Conservation (phyloP, 2,113 vertebrate genomes). For the Chloropsis cyanopogon region DNA sequence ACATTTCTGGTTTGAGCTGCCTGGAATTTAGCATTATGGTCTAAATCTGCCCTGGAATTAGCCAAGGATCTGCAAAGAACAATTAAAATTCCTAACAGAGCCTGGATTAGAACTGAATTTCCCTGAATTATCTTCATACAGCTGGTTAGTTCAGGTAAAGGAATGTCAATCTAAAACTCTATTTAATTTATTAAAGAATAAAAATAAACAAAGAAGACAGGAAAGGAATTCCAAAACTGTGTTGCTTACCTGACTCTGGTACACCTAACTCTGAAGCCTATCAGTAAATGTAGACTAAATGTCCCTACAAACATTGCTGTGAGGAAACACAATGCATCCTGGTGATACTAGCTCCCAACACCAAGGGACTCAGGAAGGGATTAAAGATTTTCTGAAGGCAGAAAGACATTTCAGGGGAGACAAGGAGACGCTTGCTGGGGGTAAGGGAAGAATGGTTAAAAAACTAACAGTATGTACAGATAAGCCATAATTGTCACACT, state of each 20-base stretch:
- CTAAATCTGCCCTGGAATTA: slow-evolving; percentile 23
- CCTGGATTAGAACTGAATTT: slow-evolving; percentile 21
- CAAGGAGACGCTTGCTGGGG: background rate
- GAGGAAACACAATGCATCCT: background rate
- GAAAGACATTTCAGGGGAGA: background rate
- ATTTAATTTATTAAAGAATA: background rate
- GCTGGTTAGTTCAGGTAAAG: background rate
- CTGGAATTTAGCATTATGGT: background rate
- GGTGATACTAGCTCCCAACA: background rate
- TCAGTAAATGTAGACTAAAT: background rate
- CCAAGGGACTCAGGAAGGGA: background rate
- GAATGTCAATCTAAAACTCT: background rate
- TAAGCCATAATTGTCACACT: background rate
- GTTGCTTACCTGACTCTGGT: background rate
- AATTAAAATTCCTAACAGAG: slow-evolving; percentile 8
- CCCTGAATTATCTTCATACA: background rate
- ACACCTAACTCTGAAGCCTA: background rate
- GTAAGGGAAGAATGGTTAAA: background rate
- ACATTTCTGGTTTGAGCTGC: background rate
- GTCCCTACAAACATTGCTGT: background rate
- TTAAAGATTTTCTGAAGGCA: background rate
- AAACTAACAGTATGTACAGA: background rate
- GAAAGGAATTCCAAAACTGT: background rate
- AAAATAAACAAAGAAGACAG: background rate
- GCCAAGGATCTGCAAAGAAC: background rate